phyloP scores from a whole-genome alignment of 2,888 invertebrate genomes.

The Alloscopus bannaensis region DNA sequence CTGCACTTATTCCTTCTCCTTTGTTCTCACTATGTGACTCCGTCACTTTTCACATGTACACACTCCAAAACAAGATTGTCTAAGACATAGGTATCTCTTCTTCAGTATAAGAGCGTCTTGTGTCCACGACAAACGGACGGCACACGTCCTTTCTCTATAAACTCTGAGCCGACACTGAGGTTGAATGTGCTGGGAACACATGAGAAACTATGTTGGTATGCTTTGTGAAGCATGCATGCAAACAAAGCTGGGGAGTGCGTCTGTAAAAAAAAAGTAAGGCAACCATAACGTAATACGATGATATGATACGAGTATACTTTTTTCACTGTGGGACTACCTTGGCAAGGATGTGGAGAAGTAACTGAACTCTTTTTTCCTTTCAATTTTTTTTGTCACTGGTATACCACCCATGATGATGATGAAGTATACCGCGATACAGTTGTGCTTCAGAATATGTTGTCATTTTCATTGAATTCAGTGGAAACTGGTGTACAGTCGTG shows the following conservation, averaged over 20 bases:
- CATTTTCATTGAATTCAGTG: too few species aligned
- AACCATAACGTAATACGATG: neutral
- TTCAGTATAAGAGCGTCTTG: neutral
- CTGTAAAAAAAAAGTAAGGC: neutral
- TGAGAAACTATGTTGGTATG: constrained; percentile 38
- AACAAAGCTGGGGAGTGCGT: too few species aligned
- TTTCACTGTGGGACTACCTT: constrained; percentile 45
- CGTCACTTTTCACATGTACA: neutral
- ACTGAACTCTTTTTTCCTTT: constrained; percentile 55
- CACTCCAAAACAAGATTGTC: neutral
- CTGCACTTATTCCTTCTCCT: too few species aligned
- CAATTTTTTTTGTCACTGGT: neutral
- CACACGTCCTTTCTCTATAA: constrained; percentile 53
- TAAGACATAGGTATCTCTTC: neutral
- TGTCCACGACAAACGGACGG: constrained; percentile 50
- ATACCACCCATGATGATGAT: neutral
- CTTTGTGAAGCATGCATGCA: neutral
- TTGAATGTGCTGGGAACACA: constrained; percentile 49
- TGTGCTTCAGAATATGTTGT: too few species aligned
- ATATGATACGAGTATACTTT: constrained; percentile 36
- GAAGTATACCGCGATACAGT: too few species aligned
- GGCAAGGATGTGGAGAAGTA: constrained; percentile 63
- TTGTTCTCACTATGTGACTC: too few species aligned
- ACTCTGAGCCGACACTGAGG: constrained; percentile 61
- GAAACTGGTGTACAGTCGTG: neutral